Conservation (phyloP, 2,113 vertebrate species). For the Tringa solitaria region DNA sequence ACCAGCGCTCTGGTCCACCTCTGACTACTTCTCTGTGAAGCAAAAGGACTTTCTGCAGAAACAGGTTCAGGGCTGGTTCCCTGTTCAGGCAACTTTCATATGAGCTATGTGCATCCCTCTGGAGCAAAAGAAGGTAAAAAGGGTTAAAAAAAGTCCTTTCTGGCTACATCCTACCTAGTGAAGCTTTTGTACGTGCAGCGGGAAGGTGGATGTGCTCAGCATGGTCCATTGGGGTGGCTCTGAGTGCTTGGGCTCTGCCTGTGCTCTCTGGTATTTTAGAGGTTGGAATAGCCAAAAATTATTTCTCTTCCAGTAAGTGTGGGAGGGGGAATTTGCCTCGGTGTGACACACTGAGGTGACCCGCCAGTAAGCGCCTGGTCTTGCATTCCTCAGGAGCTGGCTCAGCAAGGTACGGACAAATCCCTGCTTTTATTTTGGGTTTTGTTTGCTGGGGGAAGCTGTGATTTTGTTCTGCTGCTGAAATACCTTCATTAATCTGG, state of each 20-base stretch:
- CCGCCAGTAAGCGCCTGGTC: neutral
- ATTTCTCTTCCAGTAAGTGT: neutral
- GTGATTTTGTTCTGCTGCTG: neutral
- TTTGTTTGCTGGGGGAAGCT: neutral
- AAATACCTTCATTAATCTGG: neutral
- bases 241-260: neutral
- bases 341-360: neutral
- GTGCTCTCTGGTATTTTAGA: neutral
- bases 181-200: rapidly evolving
- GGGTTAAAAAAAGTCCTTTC: neutral
- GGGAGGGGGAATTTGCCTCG: neutral
- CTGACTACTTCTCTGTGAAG: neutral
- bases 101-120: neutral
- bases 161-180: neutral
- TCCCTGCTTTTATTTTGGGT: neutral
- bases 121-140: neutral
- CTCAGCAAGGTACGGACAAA: neutral
- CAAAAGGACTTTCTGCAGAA: neutral
- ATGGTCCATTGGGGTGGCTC: neutral
- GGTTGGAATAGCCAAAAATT: neutral
- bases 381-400: neutral
- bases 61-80: neutral
- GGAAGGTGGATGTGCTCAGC: neutral
- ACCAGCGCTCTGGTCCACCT: rapidly evolving
- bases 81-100: neutral